Evolutionary conservation across 2,797 vertebrate genomes (phyloP), one percentile per base, ranked within the genome.

Genomic region (Chanos chanos): DNA sequence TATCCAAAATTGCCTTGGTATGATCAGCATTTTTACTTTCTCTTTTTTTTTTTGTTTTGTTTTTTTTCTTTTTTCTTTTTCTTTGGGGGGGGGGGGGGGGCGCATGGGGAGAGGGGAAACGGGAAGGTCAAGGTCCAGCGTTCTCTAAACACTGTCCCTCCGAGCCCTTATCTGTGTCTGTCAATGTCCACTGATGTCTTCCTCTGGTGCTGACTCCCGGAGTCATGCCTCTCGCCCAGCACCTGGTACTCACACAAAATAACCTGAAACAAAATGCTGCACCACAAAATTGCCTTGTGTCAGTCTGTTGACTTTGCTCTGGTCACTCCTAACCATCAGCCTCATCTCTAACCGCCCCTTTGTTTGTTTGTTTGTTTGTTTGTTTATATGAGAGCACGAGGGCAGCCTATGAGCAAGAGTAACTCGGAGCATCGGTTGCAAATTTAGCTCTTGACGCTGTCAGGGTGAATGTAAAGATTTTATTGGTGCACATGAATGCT

Each of bases 111-210:
- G 33, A 33, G 39, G 39, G 4, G 61, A 56, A 70, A 54, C 36
- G 70, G 84, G 83, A 85, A 89, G 86, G 87, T 88, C 84, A 86
- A 74, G 79, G 85, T 87, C 86, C 87, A 70, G 75, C 37, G 40
- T 66, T 77, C 36, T 9, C 36, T 55, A 45, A 68, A 61, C 58
- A 31, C 63, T 84, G 85, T 87, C 84, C 83, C 87, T 85, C 63
- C 21, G 18, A 89, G 87, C 85, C 73, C 75, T 81, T 75, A 82
- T 86, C 77, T 16, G 54, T 61, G 75, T 77, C 77, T 83, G 81
- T 88, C 79, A 81, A 64, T 82, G 85, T 86, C 85, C 86, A 83
- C 81, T 81, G 85, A 86, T 71, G 73, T 81, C 70, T 84, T 83
- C 64, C 76, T 86, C 78, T 54, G 60, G 74, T 76, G 81, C 75